Percentiles rank a stretch among this genome's conserved stretches.
phyloP scores from a whole-genome alignment of 23 tunicate species.

The Phallusia fumigata region DNA sequence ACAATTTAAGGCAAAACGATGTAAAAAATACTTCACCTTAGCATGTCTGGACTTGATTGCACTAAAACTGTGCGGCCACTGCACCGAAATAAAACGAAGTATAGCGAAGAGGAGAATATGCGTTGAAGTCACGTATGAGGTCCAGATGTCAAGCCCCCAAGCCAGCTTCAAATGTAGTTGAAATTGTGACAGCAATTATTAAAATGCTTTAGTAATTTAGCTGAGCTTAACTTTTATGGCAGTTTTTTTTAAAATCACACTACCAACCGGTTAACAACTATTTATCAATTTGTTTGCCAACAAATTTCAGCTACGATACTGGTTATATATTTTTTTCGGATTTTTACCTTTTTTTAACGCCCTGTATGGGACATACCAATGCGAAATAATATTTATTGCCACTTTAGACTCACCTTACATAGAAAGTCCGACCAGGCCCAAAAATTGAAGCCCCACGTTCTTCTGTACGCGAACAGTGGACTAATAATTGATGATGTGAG shows the following conservation, averaged over 20 bases:
- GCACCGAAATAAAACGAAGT: constrained; percentile 24
- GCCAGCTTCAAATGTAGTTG: constrained; percentile 2
- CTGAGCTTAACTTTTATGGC: too few relatives aligned
- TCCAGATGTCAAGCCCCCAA: constrained; percentile 34
- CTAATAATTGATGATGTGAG: constrained; percentile 10
- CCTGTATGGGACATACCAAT: too few relatives aligned
- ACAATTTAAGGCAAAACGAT: too few relatives aligned
- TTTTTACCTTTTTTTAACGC: too few relatives aligned
- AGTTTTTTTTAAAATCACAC: too few relatives aligned
- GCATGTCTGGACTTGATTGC: constrained; percentile 8
- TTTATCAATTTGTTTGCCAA: too few relatives aligned
- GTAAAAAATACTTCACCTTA: too few relatives aligned
- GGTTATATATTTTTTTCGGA: too few relatives aligned
- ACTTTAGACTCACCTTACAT: neutral
- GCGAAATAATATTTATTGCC: neutral
- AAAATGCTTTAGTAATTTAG: too few relatives aligned
- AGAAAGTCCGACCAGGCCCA: constrained; percentile 1
- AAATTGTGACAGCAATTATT: neutral
- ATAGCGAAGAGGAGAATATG: constrained; percentile 17
- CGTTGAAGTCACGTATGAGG: constrained; percentile 13
- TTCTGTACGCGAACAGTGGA: constrained; percentile 23
- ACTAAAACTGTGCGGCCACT: constrained; percentile 26
- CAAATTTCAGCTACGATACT: too few relatives aligned
- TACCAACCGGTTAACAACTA: too few relatives aligned
- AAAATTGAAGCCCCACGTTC: constrained; percentile 12